phyloP scores from a whole-genome alignment of 2,113 vertebrate species.

The Ciconia maguari region DNA sequence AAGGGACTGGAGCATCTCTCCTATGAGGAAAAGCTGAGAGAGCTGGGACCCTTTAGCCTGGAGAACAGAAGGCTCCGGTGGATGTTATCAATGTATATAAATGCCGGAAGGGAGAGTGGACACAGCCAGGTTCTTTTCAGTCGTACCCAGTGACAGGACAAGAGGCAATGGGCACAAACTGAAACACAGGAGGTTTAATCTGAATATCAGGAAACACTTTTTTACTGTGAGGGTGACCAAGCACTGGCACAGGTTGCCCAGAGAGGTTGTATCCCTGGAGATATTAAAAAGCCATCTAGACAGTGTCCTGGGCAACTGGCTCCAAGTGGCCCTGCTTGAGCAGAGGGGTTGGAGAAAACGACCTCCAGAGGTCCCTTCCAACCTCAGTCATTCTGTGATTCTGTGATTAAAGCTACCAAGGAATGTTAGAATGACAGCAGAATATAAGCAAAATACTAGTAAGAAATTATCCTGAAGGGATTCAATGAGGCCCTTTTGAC shows the following conservation, averaged over 20 bases:
- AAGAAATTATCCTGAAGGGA: not conserved
- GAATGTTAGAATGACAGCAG: not conserved
- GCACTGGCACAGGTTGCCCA: not conserved
- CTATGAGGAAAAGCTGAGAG: not conserved
- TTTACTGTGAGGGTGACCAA: not conserved
- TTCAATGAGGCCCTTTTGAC: not conserved
- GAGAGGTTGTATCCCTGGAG: not conserved
- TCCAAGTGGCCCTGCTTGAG: not conserved
- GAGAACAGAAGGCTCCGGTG: not conserved
- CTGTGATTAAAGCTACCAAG: not conserved
- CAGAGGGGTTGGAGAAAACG: not conserved
- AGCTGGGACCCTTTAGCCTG: not conserved
- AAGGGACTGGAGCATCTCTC: not conserved
- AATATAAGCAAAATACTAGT: not conserved
- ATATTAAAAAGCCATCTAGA: not conserved
- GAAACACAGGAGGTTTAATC: not conserved
- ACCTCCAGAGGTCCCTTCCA: not conserved
- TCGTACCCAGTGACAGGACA: not conserved
- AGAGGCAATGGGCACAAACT: not conserved
- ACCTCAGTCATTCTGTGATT: not conserved
- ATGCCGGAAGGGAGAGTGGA: not conserved
- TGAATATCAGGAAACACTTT: not conserved
- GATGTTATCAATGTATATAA: not conserved
- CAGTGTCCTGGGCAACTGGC: not conserved
- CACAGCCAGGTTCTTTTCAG: not conserved